These are phyloP conservation scores for Chinchilla lanigera DNA, from an alignment of 2,113 vertebrate genomes.

Conservation along the genomic window DNA sequence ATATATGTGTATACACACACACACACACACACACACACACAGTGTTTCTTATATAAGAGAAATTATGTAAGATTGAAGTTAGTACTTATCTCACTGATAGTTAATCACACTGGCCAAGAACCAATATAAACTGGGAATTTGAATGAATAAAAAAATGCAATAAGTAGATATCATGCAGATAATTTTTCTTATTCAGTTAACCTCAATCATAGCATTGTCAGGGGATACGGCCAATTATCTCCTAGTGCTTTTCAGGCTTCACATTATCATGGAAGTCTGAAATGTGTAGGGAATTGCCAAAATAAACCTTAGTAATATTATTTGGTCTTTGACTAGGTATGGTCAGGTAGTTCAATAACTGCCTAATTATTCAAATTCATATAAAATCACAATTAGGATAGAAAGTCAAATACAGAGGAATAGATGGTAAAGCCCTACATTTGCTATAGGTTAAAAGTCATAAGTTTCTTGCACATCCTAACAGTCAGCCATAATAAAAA, in stretches of 20 bases:
- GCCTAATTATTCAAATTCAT: slow-evolving; percentile 8
- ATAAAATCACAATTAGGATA: slow-evolving; percentile 40
- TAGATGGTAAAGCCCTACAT: slow-evolving; percentile 46
- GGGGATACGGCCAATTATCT: not conserved
- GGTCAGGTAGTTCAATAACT: slow-evolving; percentile 29
- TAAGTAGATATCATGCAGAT: not conserved
- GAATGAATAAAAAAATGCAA: not conserved
- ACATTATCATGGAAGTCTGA: not conserved
- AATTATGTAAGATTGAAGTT: not conserved
- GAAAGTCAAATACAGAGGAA: slow-evolving; percentile 55
- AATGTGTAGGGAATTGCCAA: not conserved
- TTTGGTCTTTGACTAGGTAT: slow-evolving; percentile 15
- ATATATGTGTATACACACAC: too few relatives aligned
- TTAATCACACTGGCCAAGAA: not conserved
- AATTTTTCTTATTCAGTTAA: not conserved
- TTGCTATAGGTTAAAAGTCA: slow-evolving; percentile 24
- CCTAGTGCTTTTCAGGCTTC: not conserved
- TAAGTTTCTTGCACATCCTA: not conserved
- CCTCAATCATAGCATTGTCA: not conserved
- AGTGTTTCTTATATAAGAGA: not conserved
- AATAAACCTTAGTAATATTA: slow-evolving; percentile 13
- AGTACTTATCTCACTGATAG: not conserved
- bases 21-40: not conserved
- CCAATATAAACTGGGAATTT: not conserved
- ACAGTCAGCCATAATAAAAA: not conserved